Conservation (phyloP, 2,797 vertebrate species). For the Amblyraja radiata region DNA sequence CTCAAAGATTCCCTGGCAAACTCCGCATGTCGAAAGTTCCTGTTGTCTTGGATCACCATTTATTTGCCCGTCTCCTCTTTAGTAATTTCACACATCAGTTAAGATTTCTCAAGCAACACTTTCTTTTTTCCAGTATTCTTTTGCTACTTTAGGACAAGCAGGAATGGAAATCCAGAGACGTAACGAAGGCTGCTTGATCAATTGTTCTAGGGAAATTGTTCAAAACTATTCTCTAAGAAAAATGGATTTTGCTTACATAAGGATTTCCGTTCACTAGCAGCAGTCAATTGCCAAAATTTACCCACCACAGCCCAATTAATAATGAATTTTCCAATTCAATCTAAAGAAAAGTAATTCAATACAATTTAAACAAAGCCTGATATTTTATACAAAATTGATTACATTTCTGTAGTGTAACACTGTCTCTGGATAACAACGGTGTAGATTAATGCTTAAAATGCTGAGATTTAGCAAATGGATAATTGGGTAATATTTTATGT, state of each 20-base stretch:
- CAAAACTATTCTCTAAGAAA: background rate
- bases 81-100: background rate
- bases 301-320: background rate
- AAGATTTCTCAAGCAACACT: background rate
- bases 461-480: conserved; percentile 10
- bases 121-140: background rate
- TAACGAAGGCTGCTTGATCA: background rate
- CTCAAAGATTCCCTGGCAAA: background rate
- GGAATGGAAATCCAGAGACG: background rate
- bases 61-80: background rate
- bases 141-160: background rate
- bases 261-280: background rate
- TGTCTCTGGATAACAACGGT: background rate
- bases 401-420: background rate
- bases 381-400: conserved; percentile 14
- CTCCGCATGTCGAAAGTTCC: background rate
- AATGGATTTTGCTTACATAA: background rate
- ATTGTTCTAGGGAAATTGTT: background rate
- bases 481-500: conserved; percentile 22
- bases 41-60: background rate
- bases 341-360: conserved; percentile 4
- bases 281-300: background rate
- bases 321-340: conserved; percentile 25
- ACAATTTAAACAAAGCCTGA: background rate
- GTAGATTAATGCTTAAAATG: conserved; percentile 9